Base-by-base conservation (phyloP, 1,140 invertebrate genomes). In the Hylaeus volcanicus region DNA sequence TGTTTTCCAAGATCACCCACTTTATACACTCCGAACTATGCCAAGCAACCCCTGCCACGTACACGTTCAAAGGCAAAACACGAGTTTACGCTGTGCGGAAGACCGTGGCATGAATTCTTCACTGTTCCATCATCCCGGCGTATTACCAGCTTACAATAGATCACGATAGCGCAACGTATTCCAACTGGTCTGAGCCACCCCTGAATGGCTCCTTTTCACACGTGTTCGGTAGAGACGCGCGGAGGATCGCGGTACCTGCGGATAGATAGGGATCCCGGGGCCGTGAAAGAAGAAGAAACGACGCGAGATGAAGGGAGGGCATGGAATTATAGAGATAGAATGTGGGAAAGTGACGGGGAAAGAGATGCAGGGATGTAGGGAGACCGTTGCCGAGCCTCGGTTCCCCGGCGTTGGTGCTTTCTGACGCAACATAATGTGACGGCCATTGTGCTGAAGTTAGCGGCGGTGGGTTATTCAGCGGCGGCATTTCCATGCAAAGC, bases 371-470 rank as follows among this genome's bases (percentile, higher is more conserved):
- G 63, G 26, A 26, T 51, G 15, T 1, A 15, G 60, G 61, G n/a
- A 63, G 75, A 53, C 45, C 39, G 69, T 69, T 63, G 83, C 60
- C 55, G 76, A 64, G 73, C 73, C 76, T 78, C 73, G 76, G 63
- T 73, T 83, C 81, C 74, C 58, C 41, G 63, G 69, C 78, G 82
- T 84, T 78, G 82, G 63, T 84, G 79, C 84, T 89, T 86, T 91
- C 89, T 88, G 89, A 87, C 79, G 89, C 88, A 89, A 91, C 89
- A 87, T 90, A 90, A 90, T 88, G 89, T 90, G 90, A 91, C 88
- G 88, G 84, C 84, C 86, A 91, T 90, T 91, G 90, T 91, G 89
- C 85, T 86, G 68, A 85, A 90, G 89, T 90, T 90, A 91, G 86
- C 86, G 81, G 74, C 83, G 87, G 87, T 88, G 82, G 86, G 88